Percentiles rank a stretch among this genome's conserved stretches.
These are phyloP conservation scores for Malachius bipustulatus DNA, from an alignment of 2,888 invertebrate genomes.

Conservation along the genomic window DNA sequence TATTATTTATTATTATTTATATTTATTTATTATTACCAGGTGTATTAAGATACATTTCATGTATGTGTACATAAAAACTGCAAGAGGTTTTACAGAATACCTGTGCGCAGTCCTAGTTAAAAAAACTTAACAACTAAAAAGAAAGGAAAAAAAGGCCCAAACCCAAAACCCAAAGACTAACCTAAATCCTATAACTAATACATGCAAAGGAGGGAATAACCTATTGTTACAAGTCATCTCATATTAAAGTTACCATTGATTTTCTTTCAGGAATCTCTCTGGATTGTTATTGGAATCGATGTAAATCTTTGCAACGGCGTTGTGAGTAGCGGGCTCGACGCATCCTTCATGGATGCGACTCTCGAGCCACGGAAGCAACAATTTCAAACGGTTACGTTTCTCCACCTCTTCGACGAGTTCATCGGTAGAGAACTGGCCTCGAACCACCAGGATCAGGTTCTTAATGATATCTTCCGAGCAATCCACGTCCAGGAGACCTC, in stretches of 20 bases:
- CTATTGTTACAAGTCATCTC: no score
- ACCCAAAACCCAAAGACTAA: background rate
- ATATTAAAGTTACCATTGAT: constrained; percentile 50
- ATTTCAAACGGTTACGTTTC: constrained; percentile 84
- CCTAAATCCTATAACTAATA: no score
- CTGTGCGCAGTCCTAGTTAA: no score
- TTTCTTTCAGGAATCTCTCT: constrained; percentile 83
- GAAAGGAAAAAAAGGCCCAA: background rate
- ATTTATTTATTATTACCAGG: no score
- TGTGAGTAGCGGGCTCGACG: constrained; percentile 95
- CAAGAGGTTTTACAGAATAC: no score
- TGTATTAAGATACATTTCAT: no score
- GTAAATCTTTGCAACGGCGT: constrained; percentile 98
- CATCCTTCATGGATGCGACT: constrained; percentile 95
- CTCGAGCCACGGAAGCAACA: constrained; percentile 94
- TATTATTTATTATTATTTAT: no score
- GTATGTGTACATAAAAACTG: no score
- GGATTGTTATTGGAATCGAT: constrained; percentile 99
- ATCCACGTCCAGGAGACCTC: constrained; percentile 94
- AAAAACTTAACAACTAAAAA: no score
- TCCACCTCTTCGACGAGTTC: constrained; percentile 96
- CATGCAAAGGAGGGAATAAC: no score
- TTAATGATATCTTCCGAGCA: constrained; percentile 99
- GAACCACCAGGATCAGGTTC: constrained; percentile 92
- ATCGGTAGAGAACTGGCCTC: constrained; percentile 97